Evolutionary conservation across 2,797 vertebrate genomes (phyloP), one percentile per base, ranked within the genome.

Genomic region (Halcyon smyrnensis): DNA sequence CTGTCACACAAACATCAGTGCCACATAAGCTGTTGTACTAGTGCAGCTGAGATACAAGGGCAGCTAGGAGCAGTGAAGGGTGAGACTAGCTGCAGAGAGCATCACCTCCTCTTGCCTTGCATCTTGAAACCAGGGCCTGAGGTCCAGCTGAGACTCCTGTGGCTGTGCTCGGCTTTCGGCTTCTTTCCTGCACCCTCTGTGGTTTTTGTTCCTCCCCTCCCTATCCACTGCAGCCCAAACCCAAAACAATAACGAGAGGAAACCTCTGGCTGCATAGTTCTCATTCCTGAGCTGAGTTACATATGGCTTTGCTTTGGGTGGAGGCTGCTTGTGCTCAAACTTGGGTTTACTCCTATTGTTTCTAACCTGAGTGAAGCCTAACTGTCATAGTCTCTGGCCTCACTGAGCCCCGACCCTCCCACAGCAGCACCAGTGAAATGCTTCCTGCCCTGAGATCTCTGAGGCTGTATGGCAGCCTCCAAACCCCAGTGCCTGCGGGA

Each of bases 201-300:
- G 56, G 23, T 75, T 89, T 93, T 50, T 82, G 62, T 91, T 91
- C 91, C 62, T 95, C 85, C 90, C 54, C 76, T 95, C 91, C 54
- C 77, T 91, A 62, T 2, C 3, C 65, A 10, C 73, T 88, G 83
- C 68, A 79, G 87, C 85, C 87, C 93, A 93, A 95, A 94, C 90
- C 87, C 96, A 67, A 94, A 95, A 95, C 94, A 97, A 81, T 93
- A 88, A 95, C 83, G 57, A 50, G 90, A 96, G 93, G 80, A 96
- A 96, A 95, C 95, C 95, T 96, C 95, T 93, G 95, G 70, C 94
- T 82, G 92, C 96, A 94, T 96, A 94, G 74, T 79, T 97, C n/a
- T 96, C 93, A 96, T 97, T 97, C 96, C 96, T 93, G 95, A 94
- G 91, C 87, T 2, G 69, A 85, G 90, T 25, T 93, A 80, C 77